Base-by-base conservation (phyloP, 2,888 invertebrate species). In the Uloborus plumipes region DNA sequence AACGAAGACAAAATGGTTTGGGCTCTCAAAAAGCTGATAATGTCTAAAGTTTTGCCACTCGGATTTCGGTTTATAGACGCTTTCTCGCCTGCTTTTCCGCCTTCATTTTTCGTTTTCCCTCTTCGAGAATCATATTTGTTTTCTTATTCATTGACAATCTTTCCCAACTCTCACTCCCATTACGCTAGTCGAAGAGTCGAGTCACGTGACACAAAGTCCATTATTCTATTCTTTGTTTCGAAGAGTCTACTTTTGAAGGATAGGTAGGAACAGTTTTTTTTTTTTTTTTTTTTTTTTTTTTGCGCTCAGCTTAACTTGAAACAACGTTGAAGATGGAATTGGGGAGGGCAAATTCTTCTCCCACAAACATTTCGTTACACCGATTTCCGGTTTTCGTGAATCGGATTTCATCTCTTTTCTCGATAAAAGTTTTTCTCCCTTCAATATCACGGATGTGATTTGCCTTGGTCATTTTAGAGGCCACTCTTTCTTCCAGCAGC, bases 1-100 rank as follows among this genome's bases (percentile, higher is more conserved):
- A 77, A 78, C 58, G 72, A 62, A 73, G 69, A 80, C 69, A 73
- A 80, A 80, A 80, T 73, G 67, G 62, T 80, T 73, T 72, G 22
- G 49, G 65, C 50, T 67, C 79, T 79, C 67, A 73, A 73, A 77
- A 80, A 55, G 62, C 79, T 80, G 73, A 80, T 80, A 80, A 80
- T 67, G 62, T 67, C 72, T 67, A 73, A 80, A 73, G 79, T 80
- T 79, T 79, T 73, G 62, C 65, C 72, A 22, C 69, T 80, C 62
- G 69, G 55, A 80, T 80, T 73, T 73, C 67, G 53, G 50, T 73
- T 73, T 72, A 79, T 72, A 61, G 50, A 65, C 61, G 39, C 72
- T 58, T 71, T 66, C 16, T n/a, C 51, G 49, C 50, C 14, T 73
- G 62, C 15, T 51, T 64, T 55, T 39, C n/a, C 13, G 13, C 14